Conservation (phyloP, 1,140 invertebrate genomes). For the Apocrypta bakeri region DNA sequence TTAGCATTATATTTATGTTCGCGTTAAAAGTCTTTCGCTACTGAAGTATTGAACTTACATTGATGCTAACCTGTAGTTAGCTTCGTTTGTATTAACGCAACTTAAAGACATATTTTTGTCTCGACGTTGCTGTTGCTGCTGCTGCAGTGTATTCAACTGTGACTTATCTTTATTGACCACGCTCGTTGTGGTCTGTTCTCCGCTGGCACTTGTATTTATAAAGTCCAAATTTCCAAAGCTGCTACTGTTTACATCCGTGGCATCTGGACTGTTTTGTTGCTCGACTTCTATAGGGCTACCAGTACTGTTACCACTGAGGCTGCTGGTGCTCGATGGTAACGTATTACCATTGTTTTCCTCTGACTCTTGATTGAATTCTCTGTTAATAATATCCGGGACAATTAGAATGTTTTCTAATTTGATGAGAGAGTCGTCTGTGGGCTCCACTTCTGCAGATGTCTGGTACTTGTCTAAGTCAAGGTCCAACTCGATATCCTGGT, state of each 20-base stretch:
- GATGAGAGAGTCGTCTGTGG: conserved; percentile 54
- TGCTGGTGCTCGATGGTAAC: conserved; percentile 29
- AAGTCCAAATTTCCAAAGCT: conserved; percentile 29
- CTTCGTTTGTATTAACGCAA: conserved; percentile 62
- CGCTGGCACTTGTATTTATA: neutral
- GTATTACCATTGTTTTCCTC: conserved; percentile 1
- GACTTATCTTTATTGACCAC: neutral
- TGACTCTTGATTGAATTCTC: neutral
- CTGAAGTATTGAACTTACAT: conserved; percentile 68
- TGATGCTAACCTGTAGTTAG: conserved; percentile 69
- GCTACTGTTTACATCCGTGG: neutral
- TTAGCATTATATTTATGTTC: too few relatives aligned
- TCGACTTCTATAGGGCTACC: neutral
- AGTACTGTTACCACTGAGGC: conserved; percentile 8
- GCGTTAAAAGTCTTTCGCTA: too few relatives aligned
- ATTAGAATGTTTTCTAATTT: conserved; percentile 64
- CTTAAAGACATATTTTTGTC: conserved; percentile 66
- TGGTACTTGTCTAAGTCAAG: conserved; percentile 53
- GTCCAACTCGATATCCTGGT: conserved; percentile 52
- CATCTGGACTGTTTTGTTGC: neutral
- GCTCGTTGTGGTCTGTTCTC: neutral
- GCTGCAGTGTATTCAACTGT: neutral
- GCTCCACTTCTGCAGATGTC: conserved; percentile 46
- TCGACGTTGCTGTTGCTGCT: conserved; percentile 33
- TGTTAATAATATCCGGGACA: conserved; percentile 54